Evolutionary conservation across 2,888 invertebrate genomes (phyloP).

Genomic region (Cantharis rustica): DNA sequence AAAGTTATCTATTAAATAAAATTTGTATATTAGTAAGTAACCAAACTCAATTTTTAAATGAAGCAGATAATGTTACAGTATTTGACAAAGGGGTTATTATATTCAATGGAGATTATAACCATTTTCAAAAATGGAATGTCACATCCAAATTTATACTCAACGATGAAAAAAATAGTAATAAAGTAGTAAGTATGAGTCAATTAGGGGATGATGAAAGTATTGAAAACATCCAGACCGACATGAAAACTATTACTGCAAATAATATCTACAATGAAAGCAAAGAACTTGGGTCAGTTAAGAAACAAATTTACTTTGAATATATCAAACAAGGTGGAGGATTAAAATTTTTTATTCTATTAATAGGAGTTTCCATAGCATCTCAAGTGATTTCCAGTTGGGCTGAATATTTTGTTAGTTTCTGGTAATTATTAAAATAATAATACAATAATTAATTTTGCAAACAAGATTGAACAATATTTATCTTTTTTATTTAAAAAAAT

Average conservation of each 20-base stretch:
- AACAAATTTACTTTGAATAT: slow-evolving; percentile 41
- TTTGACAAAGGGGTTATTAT: slow-evolving; percentile 60
- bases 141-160: slow-evolving; percentile 50
- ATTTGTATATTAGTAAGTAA: slow-evolving; percentile 68
- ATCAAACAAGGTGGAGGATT: slow-evolving; percentile 41
- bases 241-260: slow-evolving; percentile 24
- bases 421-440: too few relatives aligned
- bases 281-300: slow-evolving; percentile 39
- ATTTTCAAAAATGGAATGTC: background rate
- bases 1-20: slow-evolving; percentile 60
- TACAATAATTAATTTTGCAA: too few relatives aligned
- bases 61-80: slow-evolving; percentile 60
- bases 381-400: slow-evolving; percentile 35
- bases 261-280: slow-evolving; percentile 38
- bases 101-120: slow-evolving; percentile 62
- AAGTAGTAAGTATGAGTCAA: background rate
- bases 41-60: slow-evolving; percentile 63
- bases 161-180: slow-evolving; percentile 43
- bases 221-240: background rate
- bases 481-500: background rate
- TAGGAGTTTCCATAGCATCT: slow-evolving; percentile 35
- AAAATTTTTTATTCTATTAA: slow-evolving; percentile 30
- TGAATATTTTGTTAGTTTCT: slow-evolving; percentile 40
- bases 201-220: background rate
- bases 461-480: too few relatives aligned